Conservation (phyloP, 2,113 vertebrate genomes). For the Nesogale talazaci region DNA sequence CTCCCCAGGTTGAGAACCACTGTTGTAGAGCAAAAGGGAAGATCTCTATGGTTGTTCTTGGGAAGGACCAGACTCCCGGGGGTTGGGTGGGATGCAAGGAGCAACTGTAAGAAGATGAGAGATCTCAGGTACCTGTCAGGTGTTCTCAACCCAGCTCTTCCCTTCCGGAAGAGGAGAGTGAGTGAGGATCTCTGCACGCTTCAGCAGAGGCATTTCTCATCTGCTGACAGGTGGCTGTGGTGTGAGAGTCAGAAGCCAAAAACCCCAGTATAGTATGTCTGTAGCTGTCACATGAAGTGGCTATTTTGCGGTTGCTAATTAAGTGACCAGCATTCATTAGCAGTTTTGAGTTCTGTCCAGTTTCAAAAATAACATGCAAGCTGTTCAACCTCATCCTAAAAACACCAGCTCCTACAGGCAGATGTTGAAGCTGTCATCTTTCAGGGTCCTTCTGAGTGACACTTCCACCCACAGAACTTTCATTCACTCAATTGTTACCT, state of each 20-base stretch:
- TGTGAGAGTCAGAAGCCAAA: background rate
- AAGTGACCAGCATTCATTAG: background rate
- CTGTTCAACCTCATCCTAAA: background rate
- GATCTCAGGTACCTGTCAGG: background rate
- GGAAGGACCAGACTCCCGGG: background rate
- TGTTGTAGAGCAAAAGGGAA: background rate
- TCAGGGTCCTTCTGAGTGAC: background rate
- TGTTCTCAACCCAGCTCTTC: background rate
- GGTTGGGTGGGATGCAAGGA: background rate
- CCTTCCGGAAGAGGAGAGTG: background rate
- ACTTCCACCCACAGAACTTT: background rate
- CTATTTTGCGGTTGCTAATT: background rate
- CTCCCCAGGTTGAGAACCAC: too few relatives aligned
- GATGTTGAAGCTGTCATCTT: background rate
- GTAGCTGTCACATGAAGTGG: background rate
- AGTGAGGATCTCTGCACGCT: background rate
- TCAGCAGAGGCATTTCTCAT: background rate
- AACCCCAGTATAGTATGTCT: background rate
- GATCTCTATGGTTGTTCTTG: background rate
- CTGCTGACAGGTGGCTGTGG: too few relatives aligned
- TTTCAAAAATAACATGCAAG: background rate
- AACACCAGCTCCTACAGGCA: background rate
- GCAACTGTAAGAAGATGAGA: background rate
- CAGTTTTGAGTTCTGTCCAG: background rate
- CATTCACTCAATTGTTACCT: background rate